Conservation (phyloP, 2,113 vertebrate species). For the Amphiprion percula region DNA sequence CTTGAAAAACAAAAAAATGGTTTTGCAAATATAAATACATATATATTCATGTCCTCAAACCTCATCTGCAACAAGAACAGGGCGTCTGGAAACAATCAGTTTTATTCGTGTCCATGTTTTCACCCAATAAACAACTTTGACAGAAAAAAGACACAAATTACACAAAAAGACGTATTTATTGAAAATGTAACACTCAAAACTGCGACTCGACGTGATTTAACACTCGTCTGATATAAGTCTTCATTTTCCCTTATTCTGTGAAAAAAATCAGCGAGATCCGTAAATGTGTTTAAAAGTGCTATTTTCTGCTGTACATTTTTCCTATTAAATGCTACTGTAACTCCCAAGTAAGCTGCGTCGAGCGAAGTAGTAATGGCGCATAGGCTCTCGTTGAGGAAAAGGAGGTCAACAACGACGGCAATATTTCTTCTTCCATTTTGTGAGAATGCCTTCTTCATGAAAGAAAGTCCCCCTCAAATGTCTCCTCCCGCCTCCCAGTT, state of each 20-base stretch:
- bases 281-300: slow-evolving; percentile 28
- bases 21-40: not conserved
- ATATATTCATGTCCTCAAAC: slow-evolving; percentile 16
- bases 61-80: slow-evolving; percentile 6
- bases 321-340: slow-evolving; percentile 63
- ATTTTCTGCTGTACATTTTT: slow-evolving; percentile 11
- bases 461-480: slow-evolving; percentile 92
- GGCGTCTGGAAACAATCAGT: not conserved
- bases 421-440: slow-evolving; percentile 94
- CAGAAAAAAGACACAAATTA: slow-evolving; percentile 59
- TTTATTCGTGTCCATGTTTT: slow-evolving; percentile 26
- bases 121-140: slow-evolving; percentile 50
- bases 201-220: slow-evolving; percentile 6
- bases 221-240: not conserved
- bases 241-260: not conserved
- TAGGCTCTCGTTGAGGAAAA: slow-evolving; percentile 85
- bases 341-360: slow-evolving; percentile 66
- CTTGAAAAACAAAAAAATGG: not conserved
- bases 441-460: slow-evolving; percentile 89
- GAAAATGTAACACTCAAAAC: slow-evolving; percentile 50
- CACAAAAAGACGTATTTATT: slow-evolving; percentile 68
- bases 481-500: slow-evolving; percentile 82
- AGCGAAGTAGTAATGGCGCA: slow-evolving; percentile 87
- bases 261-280: slow-evolving; percentile 2
- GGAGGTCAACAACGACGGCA: slow-evolving; percentile 90